Evolutionary conservation across 2,888 invertebrate species (phyloP), one percentile per base, ranked within the genome.

Genomic region (Calameuta filiformis): DNA sequence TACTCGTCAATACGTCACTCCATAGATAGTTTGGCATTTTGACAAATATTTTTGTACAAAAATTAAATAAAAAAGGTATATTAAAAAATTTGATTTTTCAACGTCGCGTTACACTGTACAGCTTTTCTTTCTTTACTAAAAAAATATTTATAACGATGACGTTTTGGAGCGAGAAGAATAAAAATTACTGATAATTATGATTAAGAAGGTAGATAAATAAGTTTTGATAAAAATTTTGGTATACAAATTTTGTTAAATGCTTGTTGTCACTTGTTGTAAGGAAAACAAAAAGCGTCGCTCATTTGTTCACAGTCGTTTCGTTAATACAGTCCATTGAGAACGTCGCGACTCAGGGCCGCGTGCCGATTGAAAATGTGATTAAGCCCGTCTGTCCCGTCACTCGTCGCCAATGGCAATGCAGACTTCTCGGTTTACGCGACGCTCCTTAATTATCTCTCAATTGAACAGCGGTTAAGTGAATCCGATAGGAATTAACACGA

Each of bases 301-400:
- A 23, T 56, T 56, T 56, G 56, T 56, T 56, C 56, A 23, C 56
- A 9, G 9, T 56, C 56, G 23, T 23, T 23, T 4, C 35, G 69
- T 30, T 35, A 33, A 40, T 73, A 33, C 73, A 75, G 35, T 40
- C 40, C 68, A 69, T 75, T 76, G 69, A 40, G 69, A 40, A 68
- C 68, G 71, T 78, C 77, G 40, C 40, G 40, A 23, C 40, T 15
- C 23, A 23, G 23, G 56, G 56, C 30, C 71, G 79, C 77, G 76
- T 77, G 79, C 75, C 76, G 81, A 78, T 81, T 80, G 73, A 76
- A 83, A 81, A 78, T 81, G 83, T 81, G 83, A 84, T 85, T 85
- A 84, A 81, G 79, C 76, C 68, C 75, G 30, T 37, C 68, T 37
- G 73, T 34, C 73, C 75, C 34, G 77, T 77, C 76, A 73, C 35